Conservation (phyloP, 2,888 invertebrate genomes). For the Eugnorisma glareosa region DNA sequence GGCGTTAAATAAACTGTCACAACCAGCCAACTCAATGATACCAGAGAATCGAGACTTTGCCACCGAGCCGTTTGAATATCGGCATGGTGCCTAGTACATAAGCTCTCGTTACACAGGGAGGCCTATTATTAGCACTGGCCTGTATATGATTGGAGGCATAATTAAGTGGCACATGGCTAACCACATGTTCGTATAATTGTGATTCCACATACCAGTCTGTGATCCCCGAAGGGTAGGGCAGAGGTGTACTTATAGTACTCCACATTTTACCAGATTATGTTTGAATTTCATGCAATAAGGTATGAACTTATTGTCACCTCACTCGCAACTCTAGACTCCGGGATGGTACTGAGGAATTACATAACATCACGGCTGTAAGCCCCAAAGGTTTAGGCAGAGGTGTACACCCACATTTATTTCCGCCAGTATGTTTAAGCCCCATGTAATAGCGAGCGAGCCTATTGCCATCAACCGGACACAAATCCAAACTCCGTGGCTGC, state of each 20-base stretch:
- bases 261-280: neutral
- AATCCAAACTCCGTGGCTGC: neutral
- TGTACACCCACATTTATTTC: neutral
- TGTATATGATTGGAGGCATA: slow-evolving; percentile 2
- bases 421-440: neutral
- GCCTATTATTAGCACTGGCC: neutral
- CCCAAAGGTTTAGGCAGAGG: neutral
- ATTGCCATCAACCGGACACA: neutral
- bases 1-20: slow-evolving; percentile 16
- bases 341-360: neutral
- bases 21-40: slow-evolving; percentile 1
- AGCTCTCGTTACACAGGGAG: neutral
- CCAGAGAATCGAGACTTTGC: neutral
- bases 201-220: neutral
- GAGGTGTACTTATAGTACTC: neutral
- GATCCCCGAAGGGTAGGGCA: too few species aligned
- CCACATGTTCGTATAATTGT: neutral
- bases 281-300: neutral
- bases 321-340: too few species aligned
- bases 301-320: neutral
- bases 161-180: neutral
- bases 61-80: neutral
- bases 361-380: too few species aligned
- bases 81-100: neutral
- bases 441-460: neutral